These are phyloP conservation scores for Chionis minor DNA, from an alignment of 2,113 vertebrate genomes.

Conservation along the genomic window DNA sequence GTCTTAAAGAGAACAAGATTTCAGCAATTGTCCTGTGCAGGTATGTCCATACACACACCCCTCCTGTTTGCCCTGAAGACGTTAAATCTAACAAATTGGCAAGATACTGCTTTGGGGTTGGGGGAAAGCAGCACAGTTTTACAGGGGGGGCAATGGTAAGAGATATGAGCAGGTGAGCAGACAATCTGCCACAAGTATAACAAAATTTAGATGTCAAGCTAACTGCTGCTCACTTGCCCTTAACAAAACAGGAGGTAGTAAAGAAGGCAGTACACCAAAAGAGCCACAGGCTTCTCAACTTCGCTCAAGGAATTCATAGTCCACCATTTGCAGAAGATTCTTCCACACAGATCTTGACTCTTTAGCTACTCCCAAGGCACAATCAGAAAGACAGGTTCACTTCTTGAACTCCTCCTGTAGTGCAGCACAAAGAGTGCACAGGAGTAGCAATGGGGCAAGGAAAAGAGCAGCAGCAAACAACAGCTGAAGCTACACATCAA, in stretches of 20 bases:
- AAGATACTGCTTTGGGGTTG: background rate
- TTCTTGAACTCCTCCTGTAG: background rate
- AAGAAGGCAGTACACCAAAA: no score
- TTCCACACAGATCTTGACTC: background rate
- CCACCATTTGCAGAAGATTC: background rate
- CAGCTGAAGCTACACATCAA: background rate
- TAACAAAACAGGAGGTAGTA: no score
- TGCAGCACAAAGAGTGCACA: rapidly evolving
- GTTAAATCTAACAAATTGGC: background rate
- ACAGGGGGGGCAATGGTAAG: no score
- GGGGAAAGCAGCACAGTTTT: background rate
- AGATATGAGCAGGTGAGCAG: no score
- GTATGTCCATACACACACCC: background rate
- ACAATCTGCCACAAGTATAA: no score
- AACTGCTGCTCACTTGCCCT: no score
- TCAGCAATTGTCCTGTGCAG: background rate
- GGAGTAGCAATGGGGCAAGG: background rate
- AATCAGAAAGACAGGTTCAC: background rate
- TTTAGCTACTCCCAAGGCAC: background rate
- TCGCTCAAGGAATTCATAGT: background rate
- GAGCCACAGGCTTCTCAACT: background rate
- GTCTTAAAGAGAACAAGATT: background rate
- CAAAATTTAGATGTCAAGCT: no score
- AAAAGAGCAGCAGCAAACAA: background rate
- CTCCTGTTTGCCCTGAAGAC: background rate